Percentiles rank a stretch among this genome's conserved stretches.
These are phyloP conservation scores for Brachyhypopomus occidentalis DNA, from an alignment of 2,113 vertebrate species.

Conservation along the genomic window DNA sequence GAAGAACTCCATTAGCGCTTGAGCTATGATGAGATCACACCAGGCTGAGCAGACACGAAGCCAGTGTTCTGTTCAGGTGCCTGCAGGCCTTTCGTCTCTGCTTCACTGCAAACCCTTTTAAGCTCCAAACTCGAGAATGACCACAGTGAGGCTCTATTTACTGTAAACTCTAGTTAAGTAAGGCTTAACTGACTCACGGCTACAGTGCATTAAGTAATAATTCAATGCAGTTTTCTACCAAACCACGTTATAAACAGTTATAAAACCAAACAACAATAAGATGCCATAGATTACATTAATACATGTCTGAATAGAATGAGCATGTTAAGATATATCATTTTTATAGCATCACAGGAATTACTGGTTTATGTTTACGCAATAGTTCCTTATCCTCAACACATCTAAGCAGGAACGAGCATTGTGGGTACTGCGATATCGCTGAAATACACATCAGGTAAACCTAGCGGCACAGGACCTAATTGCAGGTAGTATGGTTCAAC, in stretches of 20 bases:
- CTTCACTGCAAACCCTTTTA: neutral
- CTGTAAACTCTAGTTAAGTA: neutral
- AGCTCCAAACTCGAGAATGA: neutral
- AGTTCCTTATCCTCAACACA: neutral
- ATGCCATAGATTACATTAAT: too few relatives aligned
- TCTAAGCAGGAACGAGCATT: neutral
- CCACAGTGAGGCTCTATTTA: neutral
- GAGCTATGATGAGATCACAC: neutral
- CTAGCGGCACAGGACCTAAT: neutral
- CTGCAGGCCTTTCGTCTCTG: neutral
- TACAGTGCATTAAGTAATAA: too few relatives aligned
- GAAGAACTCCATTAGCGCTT: neutral
- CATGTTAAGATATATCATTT: neutral
- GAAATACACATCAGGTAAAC: conserved; percentile 14
- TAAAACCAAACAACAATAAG: too few relatives aligned
- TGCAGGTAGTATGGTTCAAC: conserved; percentile 6
- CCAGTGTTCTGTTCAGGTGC: neutral
- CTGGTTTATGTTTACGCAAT: neutral
- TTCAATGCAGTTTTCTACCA: too few relatives aligned
- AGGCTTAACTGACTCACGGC: neutral
- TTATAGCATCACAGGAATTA: neutral
- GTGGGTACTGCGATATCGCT: neutral
- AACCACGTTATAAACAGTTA: too few relatives aligned
- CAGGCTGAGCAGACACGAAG: neutral
- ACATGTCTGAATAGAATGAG: too few relatives aligned